Conservation (phyloP, 1,140 invertebrate species). For the Monomorium pharaonis region DNA sequence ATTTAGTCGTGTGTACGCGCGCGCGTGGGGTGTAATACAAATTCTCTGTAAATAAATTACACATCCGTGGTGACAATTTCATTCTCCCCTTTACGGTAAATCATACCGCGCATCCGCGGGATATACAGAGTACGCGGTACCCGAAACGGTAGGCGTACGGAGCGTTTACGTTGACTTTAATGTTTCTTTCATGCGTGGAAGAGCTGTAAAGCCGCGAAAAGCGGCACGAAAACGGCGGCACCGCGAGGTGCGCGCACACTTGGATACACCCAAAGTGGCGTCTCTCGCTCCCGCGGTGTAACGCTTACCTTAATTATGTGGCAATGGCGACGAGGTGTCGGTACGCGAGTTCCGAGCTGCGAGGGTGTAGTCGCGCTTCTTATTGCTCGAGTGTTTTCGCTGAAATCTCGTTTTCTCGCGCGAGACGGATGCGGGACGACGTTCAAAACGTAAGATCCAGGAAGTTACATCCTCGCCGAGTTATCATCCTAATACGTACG, state of each 20-base stretch:
- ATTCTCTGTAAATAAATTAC: constrained; percentile 63
- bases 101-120: neutral
- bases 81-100: constrained; percentile 37
- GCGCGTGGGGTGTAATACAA: neutral
- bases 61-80: constrained; percentile 24
- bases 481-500: neutral
- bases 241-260: neutral
- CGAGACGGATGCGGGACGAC: neutral
- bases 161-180: constrained; percentile 30
- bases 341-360: constrained; percentile 41
- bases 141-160: neutral
- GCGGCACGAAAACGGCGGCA: neutral
- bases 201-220: neutral
- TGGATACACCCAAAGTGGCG: constrained; percentile 6
- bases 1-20: constrained; percentile 44
- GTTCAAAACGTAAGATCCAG: constrained; percentile 24
- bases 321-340: constrained; percentile 31
- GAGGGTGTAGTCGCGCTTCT: constrained; percentile 3
- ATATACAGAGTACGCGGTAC: neutral
- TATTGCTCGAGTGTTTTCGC: constrained; percentile 20
- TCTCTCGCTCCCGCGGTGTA: constrained; percentile 4
- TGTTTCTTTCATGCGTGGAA: constrained; percentile 13
- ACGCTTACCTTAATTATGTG: constrained; percentile 51
- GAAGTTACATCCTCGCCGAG: neutral
- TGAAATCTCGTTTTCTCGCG: constrained; percentile 25